Base-by-base conservation (phyloP, 2,888 invertebrate genomes). In the Troglohyphantes excavatus region DNA sequence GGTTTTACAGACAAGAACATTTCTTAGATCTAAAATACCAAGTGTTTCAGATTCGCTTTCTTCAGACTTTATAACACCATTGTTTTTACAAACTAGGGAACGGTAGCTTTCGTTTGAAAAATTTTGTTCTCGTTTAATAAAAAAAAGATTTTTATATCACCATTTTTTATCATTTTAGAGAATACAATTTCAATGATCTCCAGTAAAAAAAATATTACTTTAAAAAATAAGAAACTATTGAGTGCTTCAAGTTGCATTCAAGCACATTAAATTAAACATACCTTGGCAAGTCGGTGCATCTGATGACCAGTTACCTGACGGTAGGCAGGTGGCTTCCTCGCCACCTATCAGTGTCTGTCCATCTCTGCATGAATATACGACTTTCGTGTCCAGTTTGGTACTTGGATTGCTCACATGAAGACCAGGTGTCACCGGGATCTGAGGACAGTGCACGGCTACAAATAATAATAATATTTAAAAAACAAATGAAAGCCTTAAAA, bases 251-350 rank as follows among this genome's bases (percentile, higher is more conserved):
- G n/a, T n/a, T n/a, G n/a, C n/a, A n/a, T n/a, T n/a, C n/a, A 33
- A 33, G 3, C 33, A 3, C 33, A 3, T 33, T 33, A 9, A 33
- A 33, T 6, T 33, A n/a, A 21, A 6, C 76, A 90, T 65, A 92
- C 92, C 91, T 86, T 91, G 88, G 93, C 97, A 97, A 67, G 96
- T 95, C 7, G 97, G 97, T 90, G 96, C 94, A 1, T 96, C 96
- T 0, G 96, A 95, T 92, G 96, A 97, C 97, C 97, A 97, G 93
- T 97, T 97, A 29, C 97, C 97, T 23, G 96, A 96, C 0, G 97
- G 96, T n/a, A 96, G 94, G 93, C 97, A 97, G 70, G 94, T 93
- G 33, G 97, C 95, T 92, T 96, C 95, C 2, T 95, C 95, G 1
- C 96, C 95, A 3, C 97, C 97, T 82, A 97, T 96, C 63, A 97